phyloP scores from a whole-genome alignment of 2,113 vertebrate genomes.

The Daboia siamensis region DNA sequence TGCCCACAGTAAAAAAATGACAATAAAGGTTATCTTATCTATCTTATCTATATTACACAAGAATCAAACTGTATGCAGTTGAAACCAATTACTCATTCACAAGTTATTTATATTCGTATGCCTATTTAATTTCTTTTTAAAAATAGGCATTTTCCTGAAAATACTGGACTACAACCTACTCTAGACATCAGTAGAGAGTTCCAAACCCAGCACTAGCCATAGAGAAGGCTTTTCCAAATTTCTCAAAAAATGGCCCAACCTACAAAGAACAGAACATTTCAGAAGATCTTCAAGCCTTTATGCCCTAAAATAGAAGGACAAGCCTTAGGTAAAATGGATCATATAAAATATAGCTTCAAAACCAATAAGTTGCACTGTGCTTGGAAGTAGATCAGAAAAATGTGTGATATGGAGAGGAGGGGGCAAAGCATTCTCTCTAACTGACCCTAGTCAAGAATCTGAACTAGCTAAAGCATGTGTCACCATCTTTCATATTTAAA shows the following conservation, averaged over 20 bases:
- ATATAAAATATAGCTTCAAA: background rate
- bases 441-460: background rate
- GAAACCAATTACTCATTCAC: background rate
- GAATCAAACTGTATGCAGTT: background rate
- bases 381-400: background rate
- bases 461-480: background rate
- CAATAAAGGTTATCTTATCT: too few species aligned
- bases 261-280: background rate
- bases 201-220: background rate
- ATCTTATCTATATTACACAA: background rate
- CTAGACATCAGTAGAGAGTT: background rate
- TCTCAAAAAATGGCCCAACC: background rate
- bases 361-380: background rate
- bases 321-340: background rate
- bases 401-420: background rate
- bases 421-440: background rate
- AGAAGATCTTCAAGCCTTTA: too few species aligned
- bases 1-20: too few species aligned
- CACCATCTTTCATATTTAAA: background rate
- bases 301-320: background rate
- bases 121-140: background rate
- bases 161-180: background rate
- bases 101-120: background rate
- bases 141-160: background rate
- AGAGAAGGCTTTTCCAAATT: background rate